A percentile compares a stretch with the other conserved stretches of the same genome.
phyloP scores from a whole-genome alignment of 1,140 invertebrate genomes.

The Diachasma alloeum region DNA sequence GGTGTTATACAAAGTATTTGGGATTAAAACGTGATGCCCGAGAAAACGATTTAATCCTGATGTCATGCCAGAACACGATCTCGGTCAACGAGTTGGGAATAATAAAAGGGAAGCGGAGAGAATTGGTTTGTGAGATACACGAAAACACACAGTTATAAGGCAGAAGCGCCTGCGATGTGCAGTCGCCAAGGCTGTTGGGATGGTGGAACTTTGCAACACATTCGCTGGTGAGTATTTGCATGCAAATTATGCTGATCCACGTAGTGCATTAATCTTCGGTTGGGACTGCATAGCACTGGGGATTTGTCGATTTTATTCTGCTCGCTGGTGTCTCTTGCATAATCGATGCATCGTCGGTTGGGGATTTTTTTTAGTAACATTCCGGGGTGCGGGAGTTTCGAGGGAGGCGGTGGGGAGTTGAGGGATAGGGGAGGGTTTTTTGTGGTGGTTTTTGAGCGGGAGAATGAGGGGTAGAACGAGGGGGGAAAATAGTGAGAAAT shows the following conservation, averaged over 20 bases:
- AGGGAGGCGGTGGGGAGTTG: too few species aligned
- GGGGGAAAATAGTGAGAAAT: too few species aligned
- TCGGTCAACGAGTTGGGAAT: background rate
- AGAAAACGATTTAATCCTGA: conserved; percentile 5
- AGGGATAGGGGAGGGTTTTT: too few species aligned
- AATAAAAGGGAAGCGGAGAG: background rate
- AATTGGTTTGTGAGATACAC: background rate
- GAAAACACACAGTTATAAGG: background rate
- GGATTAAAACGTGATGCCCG: background rate
- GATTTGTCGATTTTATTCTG: conserved; percentile 42
- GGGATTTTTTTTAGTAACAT: background rate
- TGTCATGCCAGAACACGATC: conserved; percentile 9
- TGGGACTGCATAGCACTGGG: conserved; percentile 25
- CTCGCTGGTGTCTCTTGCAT: conserved; percentile 30
- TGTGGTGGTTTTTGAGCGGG: too few species aligned
- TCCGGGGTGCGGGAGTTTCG: too few species aligned
- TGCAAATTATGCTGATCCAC: conserved; percentile 45
- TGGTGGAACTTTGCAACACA: too few species aligned
- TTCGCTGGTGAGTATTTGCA: conserved; percentile 40
- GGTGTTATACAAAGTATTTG: conserved; percentile 3
- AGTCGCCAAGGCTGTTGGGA: background rate
- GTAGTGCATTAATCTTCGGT: conserved; percentile 44
- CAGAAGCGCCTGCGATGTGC: background rate
- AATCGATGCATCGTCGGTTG: conserved; percentile 6
- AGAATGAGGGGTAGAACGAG: too few species aligned